Evolutionary conservation across 1,140 invertebrate species (phyloP), one percentile per base, ranked within the genome.

Genomic region (Brachionus rotundiformis): DNA sequence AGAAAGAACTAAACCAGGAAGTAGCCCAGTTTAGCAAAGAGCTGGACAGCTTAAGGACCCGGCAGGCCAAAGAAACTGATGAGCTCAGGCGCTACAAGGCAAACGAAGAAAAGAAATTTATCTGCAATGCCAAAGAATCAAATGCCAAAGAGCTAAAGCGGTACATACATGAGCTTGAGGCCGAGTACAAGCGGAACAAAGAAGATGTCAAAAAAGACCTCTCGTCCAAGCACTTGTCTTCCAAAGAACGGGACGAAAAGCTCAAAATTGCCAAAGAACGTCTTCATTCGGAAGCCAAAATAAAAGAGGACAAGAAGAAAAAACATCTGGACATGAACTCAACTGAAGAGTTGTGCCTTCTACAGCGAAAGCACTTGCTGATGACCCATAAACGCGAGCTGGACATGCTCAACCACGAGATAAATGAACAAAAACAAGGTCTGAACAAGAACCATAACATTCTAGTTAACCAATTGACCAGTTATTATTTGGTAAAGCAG

Each of bases 181-280:
- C 94, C 86, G 96, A 98, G 87, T 98, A 98, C 89, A 99, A 99
- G 89, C 92, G 92, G 59, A 98, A 95, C 86, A 98, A 98, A 89
- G 97, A 99, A 86, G 90, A 94, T 84, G 95, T 94, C 92, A 98
- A 89, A 85, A 87, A 85, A 85, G 89, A 90, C 83, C 83, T 82
- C 63, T 36, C 73, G 75, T 41, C 31, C 44, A 41, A 59, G 19
- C 16, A 36, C 31, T 59, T 63, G 19, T 59, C 44, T 16, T 79
- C 76, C 3, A 79, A 79, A 27, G 49, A 79, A 79, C 44, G 47
- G 0, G 76, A 79, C 11, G 76, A 79, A 39, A 61, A 61, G 16
- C 27, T 79, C 27, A 79, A 79, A 27, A 8, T 59, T 27, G 76
- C 29, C 49, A 79, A 79, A 59, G 76, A 79, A 59, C 76, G 76